These are phyloP conservation scores for Globodera rostochiensis DNA, from an alignment of 1,140 invertebrate species.

Conservation along the genomic window DNA sequence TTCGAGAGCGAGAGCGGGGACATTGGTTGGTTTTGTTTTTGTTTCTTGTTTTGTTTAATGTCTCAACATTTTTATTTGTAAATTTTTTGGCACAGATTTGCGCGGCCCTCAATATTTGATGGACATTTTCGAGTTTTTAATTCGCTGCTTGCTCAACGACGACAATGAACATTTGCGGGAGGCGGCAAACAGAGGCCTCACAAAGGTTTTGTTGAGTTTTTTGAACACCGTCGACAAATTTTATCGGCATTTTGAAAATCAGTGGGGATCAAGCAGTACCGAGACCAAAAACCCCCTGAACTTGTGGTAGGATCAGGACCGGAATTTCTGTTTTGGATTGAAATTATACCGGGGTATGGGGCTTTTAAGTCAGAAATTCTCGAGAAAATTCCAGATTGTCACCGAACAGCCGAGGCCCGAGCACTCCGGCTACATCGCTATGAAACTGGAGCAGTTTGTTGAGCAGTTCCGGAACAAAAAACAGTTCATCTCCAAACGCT, in stretches of 20 bases:
- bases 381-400: conserved; percentile 9
- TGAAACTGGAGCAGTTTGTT: conserved; percentile 12
- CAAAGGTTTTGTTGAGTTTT: neutral
- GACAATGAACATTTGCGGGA: conserved; percentile 9
- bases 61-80: conserved; percentile 9
- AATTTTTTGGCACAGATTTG: conserved; percentile 10
- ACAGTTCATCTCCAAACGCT: conserved; percentile 10
- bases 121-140: conserved; percentile 10
- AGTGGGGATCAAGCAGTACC: no score
- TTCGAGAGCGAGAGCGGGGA: neutral
- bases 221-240: no score
- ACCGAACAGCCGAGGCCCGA: neutral
- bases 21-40: neutral
- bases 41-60: conserved; percentile 7
- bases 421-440: neutral
- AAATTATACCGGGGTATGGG: neutral
- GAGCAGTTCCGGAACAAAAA: conserved; percentile 19
- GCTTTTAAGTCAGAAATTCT: no score
- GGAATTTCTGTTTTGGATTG: neutral
- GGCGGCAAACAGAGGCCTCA: neutral
- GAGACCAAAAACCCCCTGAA: neutral
- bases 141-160: conserved; percentile 1
- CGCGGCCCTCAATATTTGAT: conserved; percentile 2
- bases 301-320: neutral
- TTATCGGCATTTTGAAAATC: no score